A percentile compares a stretch with the other conserved stretches of the same genome.
phyloP scores from a whole-genome alignment of 2,888 invertebrate species.

The Limnephilus auricula region DNA sequence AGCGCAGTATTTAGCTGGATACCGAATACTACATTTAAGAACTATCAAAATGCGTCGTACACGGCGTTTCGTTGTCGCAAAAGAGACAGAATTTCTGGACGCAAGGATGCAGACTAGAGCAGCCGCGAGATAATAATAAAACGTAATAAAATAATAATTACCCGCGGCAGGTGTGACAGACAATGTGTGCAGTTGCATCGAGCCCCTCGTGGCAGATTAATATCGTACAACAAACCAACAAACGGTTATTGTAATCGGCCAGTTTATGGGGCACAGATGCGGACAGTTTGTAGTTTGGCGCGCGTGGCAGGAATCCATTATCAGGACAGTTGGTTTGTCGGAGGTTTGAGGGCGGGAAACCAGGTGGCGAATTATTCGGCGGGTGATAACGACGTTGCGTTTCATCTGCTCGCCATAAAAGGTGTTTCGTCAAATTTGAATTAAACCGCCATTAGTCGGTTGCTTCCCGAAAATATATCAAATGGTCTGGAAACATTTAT shows the following conservation, averaged over 20 bases:
- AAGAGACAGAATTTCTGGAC: no score
- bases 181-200: not conserved
- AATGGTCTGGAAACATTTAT: not conserved
- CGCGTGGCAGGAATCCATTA: constrained; percentile 37
- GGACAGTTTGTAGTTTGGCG: constrained; percentile 33
- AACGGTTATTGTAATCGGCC: constrained; percentile 44
- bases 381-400: constrained; percentile 29
- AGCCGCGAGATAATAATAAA: not conserved
- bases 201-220: constrained; percentile 18
- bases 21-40: no score
- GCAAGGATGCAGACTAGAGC: not conserved
- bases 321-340: not conserved
- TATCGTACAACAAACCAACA: constrained; percentile 9
- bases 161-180: not conserved
- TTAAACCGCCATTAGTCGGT: constrained; percentile 2
- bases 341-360: not conserved
- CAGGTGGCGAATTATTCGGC: constrained; percentile 42
- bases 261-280: constrained; percentile 44
- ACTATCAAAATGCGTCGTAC: no score
- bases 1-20: no score
- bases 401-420: constrained; percentile 25
- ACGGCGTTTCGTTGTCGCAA: no score
- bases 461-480: not conserved
- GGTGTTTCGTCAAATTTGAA: constrained; percentile 33
- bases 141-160: constrained; percentile 35